These are phyloP conservation scores for Ciconia maguari DNA, from an alignment of 2,113 vertebrate genomes.

Conservation along the genomic window DNA sequence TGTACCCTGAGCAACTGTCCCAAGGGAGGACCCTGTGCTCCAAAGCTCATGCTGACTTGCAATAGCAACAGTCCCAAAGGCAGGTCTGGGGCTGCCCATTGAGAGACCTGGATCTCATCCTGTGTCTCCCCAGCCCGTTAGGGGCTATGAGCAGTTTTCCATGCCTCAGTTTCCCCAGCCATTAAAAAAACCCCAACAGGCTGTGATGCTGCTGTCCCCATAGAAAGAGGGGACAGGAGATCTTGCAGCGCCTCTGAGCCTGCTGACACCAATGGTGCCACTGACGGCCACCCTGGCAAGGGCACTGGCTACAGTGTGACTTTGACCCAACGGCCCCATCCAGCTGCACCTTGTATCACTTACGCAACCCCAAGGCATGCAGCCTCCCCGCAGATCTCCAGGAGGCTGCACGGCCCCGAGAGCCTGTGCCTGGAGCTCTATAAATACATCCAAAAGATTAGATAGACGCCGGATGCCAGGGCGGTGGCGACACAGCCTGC, in stretches of 20 bases:
- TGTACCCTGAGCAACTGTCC: neutral
- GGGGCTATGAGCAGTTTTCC: accelerated
- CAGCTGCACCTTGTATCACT: neutral
- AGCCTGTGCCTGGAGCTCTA: neutral
- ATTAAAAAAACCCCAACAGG: neutral
- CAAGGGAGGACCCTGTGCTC: neutral
- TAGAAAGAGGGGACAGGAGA: neutral
- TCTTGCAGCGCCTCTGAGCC: neutral
- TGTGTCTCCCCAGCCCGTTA: accelerated
- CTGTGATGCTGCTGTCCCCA: neutral
- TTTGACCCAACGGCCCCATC: neutral
- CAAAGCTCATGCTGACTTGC: neutral
- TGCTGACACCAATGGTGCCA: neutral
- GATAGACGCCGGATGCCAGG: neutral
- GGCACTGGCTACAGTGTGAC: neutral
- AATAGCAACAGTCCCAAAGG: neutral
- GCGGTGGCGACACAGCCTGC: neutral
- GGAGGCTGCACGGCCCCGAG: neutral
- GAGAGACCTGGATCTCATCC: neutral
- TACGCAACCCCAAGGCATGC: neutral
- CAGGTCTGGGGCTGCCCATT: neutral
- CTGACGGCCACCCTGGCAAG: neutral
- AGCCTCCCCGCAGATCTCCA: neutral
- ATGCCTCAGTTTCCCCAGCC: neutral
- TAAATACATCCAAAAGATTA: conserved; percentile 55